Evolutionary conservation across 2,797 vertebrate genomes (phyloP).

Genomic region (Lithobates sylvaticus): DNA sequence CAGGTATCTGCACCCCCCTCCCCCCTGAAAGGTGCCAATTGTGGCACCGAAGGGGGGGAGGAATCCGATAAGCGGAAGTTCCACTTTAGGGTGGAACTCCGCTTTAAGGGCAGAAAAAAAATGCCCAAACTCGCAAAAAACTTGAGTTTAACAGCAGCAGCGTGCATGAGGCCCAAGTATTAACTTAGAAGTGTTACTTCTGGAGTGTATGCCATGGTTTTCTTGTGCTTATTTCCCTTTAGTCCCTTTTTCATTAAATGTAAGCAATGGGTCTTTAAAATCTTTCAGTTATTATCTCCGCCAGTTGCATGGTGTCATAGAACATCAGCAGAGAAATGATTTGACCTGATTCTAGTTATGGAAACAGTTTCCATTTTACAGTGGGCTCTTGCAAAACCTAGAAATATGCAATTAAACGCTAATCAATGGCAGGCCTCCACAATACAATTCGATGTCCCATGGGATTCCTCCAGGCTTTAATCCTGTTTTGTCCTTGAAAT

Average conservation of each 20-base stretch:
- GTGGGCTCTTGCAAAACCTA: background rate
- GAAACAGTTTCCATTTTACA: background rate
- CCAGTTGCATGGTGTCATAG: background rate
- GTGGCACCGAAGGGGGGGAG: too few relatives aligned
- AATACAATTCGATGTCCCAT: background rate
- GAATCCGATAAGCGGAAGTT: too few relatives aligned
- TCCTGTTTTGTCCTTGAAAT: constrained; percentile 29
- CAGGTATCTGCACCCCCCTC: too few relatives aligned
- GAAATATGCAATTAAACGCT: constrained; percentile 12
- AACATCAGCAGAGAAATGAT: background rate
- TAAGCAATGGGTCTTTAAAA: background rate
- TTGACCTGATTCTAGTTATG: background rate
- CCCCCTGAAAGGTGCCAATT: too few relatives aligned
- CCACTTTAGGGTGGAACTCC: too few relatives aligned
- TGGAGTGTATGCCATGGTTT: background rate
- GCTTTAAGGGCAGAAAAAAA: too few relatives aligned
- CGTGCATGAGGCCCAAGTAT: too few relatives aligned
- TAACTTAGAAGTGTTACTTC: background rate
- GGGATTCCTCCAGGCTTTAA: constrained; percentile 18
- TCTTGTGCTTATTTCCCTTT: background rate
- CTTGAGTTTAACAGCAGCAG: too few relatives aligned
- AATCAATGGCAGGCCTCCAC: constrained; percentile 37
- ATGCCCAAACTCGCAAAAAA: too few relatives aligned
- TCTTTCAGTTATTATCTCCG: background rate
- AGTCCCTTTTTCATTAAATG: background rate